Evolutionary conservation across 2,113 vertebrate genomes (phyloP).

Genomic region (Hystrix cristata): DNA sequence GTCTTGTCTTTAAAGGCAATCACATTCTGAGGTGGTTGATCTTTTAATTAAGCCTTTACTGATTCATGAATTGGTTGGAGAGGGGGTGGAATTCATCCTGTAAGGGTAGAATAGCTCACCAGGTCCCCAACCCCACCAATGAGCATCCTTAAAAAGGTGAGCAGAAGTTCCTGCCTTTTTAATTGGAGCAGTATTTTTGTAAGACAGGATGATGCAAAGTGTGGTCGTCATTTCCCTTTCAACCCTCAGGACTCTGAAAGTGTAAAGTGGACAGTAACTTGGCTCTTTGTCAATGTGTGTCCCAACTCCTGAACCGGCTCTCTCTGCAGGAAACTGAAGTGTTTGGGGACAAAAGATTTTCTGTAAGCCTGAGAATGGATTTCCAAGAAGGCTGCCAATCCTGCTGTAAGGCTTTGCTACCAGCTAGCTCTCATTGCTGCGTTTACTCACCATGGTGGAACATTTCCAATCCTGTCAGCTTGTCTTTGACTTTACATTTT

Average conservation of each 20-base stretch:
- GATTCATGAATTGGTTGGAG: neutral
- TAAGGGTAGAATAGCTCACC: neutral
- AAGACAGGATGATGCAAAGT: neutral
- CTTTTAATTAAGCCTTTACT: neutral
- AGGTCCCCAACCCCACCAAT: neutral
- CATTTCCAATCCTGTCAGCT: conserved; percentile 64
- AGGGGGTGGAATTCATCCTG: neutral
- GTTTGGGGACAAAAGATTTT: conserved; percentile 38
- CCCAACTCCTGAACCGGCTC: neutral
- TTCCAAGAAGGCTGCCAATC: conserved; percentile 48
- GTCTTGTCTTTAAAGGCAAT: neutral
- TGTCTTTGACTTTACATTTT: conserved; percentile 72
- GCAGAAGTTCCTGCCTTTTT: neutral
- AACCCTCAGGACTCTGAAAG: neutral
- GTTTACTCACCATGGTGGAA: neutral
- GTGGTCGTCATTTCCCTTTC: neutral
- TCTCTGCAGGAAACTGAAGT: neutral
- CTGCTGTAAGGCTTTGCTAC: neutral
- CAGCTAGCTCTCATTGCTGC: neutral
- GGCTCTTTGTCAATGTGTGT: neutral
- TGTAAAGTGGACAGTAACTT: neutral
- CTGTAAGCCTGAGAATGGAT: conserved; percentile 14
- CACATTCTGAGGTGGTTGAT: neutral
- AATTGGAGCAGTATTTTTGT: neutral
- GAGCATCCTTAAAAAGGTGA: neutral